Base-by-base conservation (phyloP, 2,797 vertebrate species). In the Gadopsis bispinosus region DNA sequence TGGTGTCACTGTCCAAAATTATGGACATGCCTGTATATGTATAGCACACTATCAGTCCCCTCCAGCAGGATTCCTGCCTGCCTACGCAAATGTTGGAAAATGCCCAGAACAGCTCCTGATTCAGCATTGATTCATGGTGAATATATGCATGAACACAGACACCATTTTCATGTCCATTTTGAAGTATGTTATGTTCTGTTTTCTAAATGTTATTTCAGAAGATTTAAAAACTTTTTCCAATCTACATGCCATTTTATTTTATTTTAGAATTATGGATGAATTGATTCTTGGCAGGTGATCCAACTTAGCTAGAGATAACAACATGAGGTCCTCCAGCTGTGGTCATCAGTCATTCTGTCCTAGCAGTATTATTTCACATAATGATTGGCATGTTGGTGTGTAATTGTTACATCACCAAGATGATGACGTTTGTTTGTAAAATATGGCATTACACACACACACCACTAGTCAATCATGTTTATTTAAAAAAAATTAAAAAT, bases 361-460 rank as follows among this genome's bases (percentile, higher is more conserved):
- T 31, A 31, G 1, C n/a, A 13, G 31, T n/a, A 11, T 47, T 33
- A 51, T 65, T 51, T 51, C 26, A 55, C 39, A 48, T 43, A 47
- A 37, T 22, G 39, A 68, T 7, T 45, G 50, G 1, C 60, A 35
- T 29, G 31, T 56, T 62, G 31, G 33, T 39, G 22, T 35, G 33
- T 22, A 37, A 39, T 7, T 61, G 20, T 84, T 71, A 35, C 50
- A 22, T 69, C 65, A 56, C 31, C 50, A 16, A 26, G 22, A 77
- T 74, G 50, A 74, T 74, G 61, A 67, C 20, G 61, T 75, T 37
- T 53, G 19, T 33, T 33, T 35, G 26, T 64, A 64, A 77, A 75
- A 73, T 60, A 7, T 45, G 64, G 22, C 22, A 62, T 31, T 16
- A 0, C 16, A 31, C 20, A 59, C 47, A 39, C 35, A 16, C 12